Conservation (phyloP, 1,140 invertebrate genomes). For the Hypothenemus hampei region DNA sequence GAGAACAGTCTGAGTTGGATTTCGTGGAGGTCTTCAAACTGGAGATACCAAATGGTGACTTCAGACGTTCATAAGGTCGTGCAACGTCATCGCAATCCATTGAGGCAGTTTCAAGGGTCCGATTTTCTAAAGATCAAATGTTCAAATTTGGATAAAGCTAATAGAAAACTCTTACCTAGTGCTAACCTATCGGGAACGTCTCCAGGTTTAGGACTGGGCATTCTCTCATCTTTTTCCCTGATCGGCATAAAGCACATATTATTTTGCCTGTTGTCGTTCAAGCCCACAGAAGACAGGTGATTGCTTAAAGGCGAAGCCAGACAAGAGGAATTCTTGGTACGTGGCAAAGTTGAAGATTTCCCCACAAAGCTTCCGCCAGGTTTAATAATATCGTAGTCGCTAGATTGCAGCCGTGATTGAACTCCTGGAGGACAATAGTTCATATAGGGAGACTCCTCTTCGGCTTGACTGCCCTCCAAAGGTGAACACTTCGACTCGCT, state of each 20-base stretch:
- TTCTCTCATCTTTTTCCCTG: slow-evolving; percentile 30
- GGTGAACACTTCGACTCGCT: not conserved
- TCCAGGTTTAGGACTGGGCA: slow-evolving; percentile 19
- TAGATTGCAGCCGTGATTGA: slow-evolving; percentile 9
- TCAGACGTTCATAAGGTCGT: slow-evolving; percentile 9
- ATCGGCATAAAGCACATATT: slow-evolving; percentile 35
- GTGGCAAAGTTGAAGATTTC: slow-evolving; percentile 2
- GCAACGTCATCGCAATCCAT: slow-evolving; percentile 11
- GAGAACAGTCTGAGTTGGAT: slow-evolving; percentile 40
- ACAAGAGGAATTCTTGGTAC: not conserved
- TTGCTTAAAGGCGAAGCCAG: slow-evolving; percentile 17
- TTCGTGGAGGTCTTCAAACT: slow-evolving; percentile 40
- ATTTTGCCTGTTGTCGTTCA: slow-evolving; percentile 20
- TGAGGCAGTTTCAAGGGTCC: slow-evolving; percentile 11
- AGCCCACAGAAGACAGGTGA: slow-evolving; percentile 18
- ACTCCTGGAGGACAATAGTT: slow-evolving; percentile 37
- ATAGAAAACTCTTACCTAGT: slow-evolving; percentile 7
- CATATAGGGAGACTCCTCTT: slow-evolving; percentile 37
- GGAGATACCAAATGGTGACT: slow-evolving; percentile 33
- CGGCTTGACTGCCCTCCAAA: not conserved
- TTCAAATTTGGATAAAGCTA: not conserved
- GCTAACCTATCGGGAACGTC: slow-evolving; percentile 18
- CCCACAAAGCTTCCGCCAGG: slow-evolving; percentile 29
- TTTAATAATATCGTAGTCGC: slow-evolving; percentile 45
- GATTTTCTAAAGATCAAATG: slow-evolving; percentile 14